Percentiles rank a stretch among this genome's conserved stretches.
Conservation (phyloP, 1,140 invertebrate species). For the Drosophila guanche region DNA sequence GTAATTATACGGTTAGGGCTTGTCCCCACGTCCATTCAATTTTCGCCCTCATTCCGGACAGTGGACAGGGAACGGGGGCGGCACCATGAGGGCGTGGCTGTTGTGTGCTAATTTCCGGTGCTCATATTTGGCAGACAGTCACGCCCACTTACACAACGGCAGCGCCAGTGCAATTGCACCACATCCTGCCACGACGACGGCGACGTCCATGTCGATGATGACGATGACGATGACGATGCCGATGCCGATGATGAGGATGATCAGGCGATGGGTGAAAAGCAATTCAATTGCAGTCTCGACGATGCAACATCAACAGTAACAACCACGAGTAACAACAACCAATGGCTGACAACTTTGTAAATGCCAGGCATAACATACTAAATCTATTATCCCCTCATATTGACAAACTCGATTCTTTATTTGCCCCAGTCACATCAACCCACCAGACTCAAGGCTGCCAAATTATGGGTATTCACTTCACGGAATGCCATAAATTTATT, state of each 20-base stretch:
- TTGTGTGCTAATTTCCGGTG: constrained; percentile 78
- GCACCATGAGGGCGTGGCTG: constrained; percentile 26
- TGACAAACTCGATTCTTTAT: constrained; percentile 44
- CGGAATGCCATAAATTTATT: background rate
- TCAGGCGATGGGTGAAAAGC: constrained; percentile 12
- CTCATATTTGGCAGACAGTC: constrained; percentile 75
- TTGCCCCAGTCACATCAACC: background rate
- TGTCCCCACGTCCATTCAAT: constrained; percentile 65
- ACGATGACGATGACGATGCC: background rate
- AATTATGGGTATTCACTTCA: constrained; percentile 16
- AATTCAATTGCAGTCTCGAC: constrained; percentile 63
- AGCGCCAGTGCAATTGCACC: constrained; percentile 54
- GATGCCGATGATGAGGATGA: background rate
- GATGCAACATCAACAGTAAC: constrained; percentile 23
- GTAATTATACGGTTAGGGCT: constrained; percentile 63
- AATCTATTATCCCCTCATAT: constrained; percentile 68
- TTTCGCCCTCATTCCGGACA: constrained; percentile 23
- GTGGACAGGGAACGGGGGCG: background rate
- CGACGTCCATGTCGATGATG: constrained; percentile 17
- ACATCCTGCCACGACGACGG: constrained; percentile 61
- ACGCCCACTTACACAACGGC: constrained; percentile 65
- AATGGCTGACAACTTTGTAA: constrained; percentile 44
- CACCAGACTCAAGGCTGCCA: background rate
- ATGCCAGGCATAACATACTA: constrained; percentile 52
- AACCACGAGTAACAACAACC: constrained; percentile 20